phyloP scores from a whole-genome alignment of 2,113 vertebrate species.

The Illadopsis cleaveri region DNA sequence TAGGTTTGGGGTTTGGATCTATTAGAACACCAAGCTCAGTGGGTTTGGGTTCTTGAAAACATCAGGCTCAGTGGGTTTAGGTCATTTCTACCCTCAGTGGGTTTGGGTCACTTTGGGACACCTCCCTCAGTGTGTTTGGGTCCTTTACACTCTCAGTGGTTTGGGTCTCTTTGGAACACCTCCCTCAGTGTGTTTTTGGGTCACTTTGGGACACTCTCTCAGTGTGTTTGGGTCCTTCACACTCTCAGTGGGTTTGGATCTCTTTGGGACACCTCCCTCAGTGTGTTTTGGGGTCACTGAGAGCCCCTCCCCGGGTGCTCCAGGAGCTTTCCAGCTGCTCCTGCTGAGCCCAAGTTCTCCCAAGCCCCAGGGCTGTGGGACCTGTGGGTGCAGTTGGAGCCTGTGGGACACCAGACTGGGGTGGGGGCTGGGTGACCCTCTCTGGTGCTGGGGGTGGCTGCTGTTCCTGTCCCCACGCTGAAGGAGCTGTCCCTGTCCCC shows the following conservation, averaged over 20 bases:
- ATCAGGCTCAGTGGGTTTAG: background rate
- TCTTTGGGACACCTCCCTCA: background rate
- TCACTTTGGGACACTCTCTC: too few relatives aligned
- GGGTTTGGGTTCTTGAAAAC: background rate
- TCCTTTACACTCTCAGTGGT: background rate
- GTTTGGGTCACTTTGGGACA: background rate
- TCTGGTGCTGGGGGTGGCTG: accelerated
- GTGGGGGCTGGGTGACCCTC: accelerated
- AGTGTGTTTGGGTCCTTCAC: too few relatives aligned
- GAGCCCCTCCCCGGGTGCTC: background rate
- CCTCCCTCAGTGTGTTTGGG: background rate
- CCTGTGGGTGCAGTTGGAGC: background rate
- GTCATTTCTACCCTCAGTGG: too few relatives aligned
- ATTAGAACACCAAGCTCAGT: background rate
- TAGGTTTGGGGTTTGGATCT: background rate
- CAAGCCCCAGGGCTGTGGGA: too few relatives aligned
- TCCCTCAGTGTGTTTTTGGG: background rate
- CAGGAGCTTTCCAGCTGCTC: background rate
- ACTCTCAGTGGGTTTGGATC: background rate
- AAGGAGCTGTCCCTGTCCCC: background rate
- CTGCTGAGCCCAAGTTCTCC: background rate
- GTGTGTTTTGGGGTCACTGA: background rate
- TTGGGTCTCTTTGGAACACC: background rate
- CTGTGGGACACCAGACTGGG: background rate
- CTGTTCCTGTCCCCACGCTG: background rate